Evolutionary conservation across 2,113 vertebrate species (phyloP).

Genomic region (Bubo bubo): DNA sequence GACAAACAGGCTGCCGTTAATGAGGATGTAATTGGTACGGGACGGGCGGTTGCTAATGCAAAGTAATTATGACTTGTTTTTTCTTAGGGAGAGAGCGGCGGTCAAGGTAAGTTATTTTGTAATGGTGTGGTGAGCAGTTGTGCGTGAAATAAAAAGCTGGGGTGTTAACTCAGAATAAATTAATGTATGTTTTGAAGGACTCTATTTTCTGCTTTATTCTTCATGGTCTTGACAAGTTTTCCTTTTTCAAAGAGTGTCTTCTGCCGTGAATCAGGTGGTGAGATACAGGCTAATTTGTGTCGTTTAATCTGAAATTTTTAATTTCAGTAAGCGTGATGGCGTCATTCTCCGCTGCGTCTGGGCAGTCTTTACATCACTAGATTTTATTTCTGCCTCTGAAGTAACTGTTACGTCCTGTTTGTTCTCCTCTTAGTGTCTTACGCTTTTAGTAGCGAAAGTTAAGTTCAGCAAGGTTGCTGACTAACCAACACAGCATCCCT

Average conservation of each 20-base stretch:
- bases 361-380: background rate
- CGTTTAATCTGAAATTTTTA: background rate
- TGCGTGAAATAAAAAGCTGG: fast-evolving
- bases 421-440: background rate
- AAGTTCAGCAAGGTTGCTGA: background rate
- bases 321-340: background rate
- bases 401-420: fast-evolving
- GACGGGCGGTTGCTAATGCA: background rate
- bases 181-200: fast-evolving
- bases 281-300: background rate
- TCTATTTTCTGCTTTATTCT: background rate
- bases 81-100: background rate
- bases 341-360: fast-evolving
- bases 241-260: background rate
- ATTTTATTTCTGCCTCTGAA: background rate
- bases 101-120: background rate
- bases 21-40: background rate
- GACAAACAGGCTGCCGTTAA: background rate
- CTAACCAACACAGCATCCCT: background rate
- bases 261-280: background rate
- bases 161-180: background rate
- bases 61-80: background rate
- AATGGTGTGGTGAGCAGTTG: background rate
- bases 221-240: background rate
- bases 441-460: background rate